Percentiles rank a stretch among this genome's conserved stretches.
These are phyloP conservation scores for Alouatta palliata DNA, from an alignment of 2,113 vertebrate genomes.

Conservation along the genomic window DNA sequence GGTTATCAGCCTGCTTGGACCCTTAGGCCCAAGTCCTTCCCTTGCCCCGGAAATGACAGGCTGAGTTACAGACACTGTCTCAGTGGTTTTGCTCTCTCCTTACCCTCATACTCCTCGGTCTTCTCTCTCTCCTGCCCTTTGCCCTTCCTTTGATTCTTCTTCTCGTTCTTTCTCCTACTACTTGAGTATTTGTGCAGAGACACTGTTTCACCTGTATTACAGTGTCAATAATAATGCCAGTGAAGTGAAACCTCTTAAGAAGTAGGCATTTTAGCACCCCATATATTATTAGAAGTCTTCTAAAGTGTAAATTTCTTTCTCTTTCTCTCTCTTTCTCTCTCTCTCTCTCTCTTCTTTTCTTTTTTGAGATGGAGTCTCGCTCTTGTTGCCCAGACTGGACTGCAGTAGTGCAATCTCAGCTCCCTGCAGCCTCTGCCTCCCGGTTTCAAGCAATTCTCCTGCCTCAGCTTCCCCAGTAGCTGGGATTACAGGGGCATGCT, in stretches of 20 bases:
- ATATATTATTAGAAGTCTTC: background rate
- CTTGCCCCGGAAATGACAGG: background rate
- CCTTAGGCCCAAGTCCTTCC: background rate
- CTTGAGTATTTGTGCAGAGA: background rate
- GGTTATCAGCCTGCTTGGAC: background rate
- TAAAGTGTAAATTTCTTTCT: background rate
- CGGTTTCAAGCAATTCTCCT: no score
- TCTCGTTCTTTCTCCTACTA: background rate
- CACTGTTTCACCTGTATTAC: background rate
- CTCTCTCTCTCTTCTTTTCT: no score
- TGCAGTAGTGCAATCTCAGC: no score
- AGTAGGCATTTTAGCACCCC: background rate
- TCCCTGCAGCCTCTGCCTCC: no score
- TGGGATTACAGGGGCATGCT: no score
- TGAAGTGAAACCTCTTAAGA: background rate
- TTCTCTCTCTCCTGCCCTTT: background rate
- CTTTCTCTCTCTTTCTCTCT: no score
- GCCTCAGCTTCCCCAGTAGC: no score
- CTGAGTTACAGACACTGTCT: background rate
- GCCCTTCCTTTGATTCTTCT: background rate
- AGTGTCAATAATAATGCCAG: background rate
- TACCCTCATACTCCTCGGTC: fast-evolving
- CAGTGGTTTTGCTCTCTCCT: background rate
- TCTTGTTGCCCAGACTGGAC: no score
- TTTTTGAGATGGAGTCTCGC: no score